Evolutionary conservation across 2,888 invertebrate species (phyloP).

Genomic region (Acrobeloides nanus): DNA sequence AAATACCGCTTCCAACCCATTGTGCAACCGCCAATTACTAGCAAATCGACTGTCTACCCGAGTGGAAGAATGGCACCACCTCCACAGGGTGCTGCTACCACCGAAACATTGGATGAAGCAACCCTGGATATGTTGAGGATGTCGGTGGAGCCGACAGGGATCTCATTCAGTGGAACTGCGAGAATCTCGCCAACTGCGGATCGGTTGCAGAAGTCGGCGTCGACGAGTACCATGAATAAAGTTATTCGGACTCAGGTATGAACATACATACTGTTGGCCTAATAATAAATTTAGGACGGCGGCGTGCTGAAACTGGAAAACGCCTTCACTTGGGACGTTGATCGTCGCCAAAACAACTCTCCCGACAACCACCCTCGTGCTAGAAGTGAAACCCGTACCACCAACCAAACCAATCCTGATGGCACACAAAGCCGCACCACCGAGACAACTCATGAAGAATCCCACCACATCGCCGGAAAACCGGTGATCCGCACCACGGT

Average conservation of each 20-base stretch:
- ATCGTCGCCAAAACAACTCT: conserved; percentile 13
- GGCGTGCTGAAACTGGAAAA: conserved; percentile 33
- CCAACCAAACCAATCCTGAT: conserved; percentile 5
- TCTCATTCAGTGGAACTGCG: conserved; percentile 25
- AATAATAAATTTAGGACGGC: conserved; percentile 29
- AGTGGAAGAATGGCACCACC: neutral
- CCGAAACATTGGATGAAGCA: conserved; percentile 41
- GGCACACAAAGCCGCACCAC: neutral
- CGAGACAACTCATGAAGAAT: conserved; percentile 9
- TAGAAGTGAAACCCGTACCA: conserved; percentile 12
- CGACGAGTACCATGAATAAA: conserved; percentile 40
- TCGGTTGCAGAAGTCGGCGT: conserved; percentile 39
- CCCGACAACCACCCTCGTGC: conserved; percentile 8
- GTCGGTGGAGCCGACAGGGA: conserved; percentile 30
- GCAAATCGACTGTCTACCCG: neutral
- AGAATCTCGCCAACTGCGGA: conserved; percentile 22
- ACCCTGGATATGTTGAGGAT: conserved; percentile 43
- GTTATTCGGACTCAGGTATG: conserved; percentile 27
- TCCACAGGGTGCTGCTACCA: conserved; percentile 20
- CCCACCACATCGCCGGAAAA: conserved; percentile 12
- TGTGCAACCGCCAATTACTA: conserved; percentile 6
- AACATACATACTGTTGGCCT: neutral
- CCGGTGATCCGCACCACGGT: conserved; percentile 50
- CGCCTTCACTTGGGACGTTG: conserved; percentile 42
- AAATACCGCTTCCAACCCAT: conserved; percentile 25